A percentile compares a stretch with the other conserved stretches of the same genome.
These are phyloP conservation scores for Muscicapa adusta DNA, from an alignment of 2,113 vertebrate species.

Conservation along the genomic window DNA sequence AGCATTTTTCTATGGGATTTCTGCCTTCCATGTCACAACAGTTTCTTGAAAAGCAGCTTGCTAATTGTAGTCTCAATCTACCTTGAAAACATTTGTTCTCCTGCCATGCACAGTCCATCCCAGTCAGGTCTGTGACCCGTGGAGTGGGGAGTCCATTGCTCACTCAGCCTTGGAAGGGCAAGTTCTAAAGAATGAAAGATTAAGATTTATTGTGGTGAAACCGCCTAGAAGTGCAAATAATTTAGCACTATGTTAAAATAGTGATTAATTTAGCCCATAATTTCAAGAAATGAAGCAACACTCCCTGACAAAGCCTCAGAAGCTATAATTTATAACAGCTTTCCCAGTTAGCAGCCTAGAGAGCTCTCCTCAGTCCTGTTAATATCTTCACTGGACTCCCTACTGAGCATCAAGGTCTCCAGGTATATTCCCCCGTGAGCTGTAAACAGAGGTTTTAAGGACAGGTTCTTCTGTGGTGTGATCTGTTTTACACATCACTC, in stretches of 20 bases:
- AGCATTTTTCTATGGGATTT: not conserved
- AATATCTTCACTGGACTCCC: not conserved
- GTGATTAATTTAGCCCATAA: constrained; percentile 3
- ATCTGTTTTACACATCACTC: not conserved
- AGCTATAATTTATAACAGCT: not conserved
- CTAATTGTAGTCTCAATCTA: not conserved
- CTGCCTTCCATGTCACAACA: accelerated
- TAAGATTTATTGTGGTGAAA: not conserved
- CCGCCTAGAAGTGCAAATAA: not conserved
- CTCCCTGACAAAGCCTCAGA: not conserved
- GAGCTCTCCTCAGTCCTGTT: not conserved
- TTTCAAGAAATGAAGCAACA: constrained; percentile 22
- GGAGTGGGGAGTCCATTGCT: not conserved
- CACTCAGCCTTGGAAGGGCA: not conserved
- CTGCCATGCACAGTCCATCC: not conserved
- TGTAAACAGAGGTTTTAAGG: not conserved
- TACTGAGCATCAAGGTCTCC: not conserved
- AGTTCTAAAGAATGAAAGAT: not conserved
- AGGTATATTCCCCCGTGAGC: not conserved
- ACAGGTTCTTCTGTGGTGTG: not conserved
- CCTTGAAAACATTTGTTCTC: not conserved
- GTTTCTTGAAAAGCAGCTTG: not conserved
- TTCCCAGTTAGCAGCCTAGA: not conserved
- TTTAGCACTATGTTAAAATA: not conserved
- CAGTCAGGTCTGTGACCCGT: not conserved